Evolutionary conservation across 2,888 invertebrate species (phyloP), one percentile per base, ranked within the genome.

Genomic region (Trimorus sp.): DNA sequence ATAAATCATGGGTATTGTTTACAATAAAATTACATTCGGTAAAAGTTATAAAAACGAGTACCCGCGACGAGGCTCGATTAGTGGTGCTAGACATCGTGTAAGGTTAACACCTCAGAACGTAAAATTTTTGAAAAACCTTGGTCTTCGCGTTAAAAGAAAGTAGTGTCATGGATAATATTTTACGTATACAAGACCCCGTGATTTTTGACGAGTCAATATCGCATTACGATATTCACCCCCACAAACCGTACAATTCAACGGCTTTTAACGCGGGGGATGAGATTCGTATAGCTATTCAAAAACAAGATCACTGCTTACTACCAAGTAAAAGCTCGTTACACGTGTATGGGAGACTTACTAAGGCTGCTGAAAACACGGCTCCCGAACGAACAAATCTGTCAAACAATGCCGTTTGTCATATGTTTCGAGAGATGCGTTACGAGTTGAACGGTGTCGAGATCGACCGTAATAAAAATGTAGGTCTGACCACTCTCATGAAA

Each of bases 351-450:
- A 36, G 49, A 65, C 16, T 65, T 4, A 7, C 15, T 38, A 38
- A 7, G n/a, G 65, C 54, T 42, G 16, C 70, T 68, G 68, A 70
- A 12, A 26, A 26, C 26, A 63, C n/a, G 2, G n/a, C 59, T 12
- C 37, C 45, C 11, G 38, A 8, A 12, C 7, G 11, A 0, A 79
- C 79, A 68, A 49, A 70, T 56, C 82, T 81, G 0, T 56, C 77
- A 0, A 83, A 63, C 14, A 82, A 89, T 80, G 83, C 83, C 26
- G 70, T 88, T n/a, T 84, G 86, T 8, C 86, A 87, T 83, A 58
- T 89, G 7, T 90, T 90, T 82, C 88, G 89, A 77, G 88, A 85
- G 83, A 88, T 90, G 66, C 86, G 89, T 6, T 91, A 90, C 84
- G 88, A 90, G 79, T 16, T 90, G 6, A 90, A 89, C 79, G 89